Evolutionary conservation across 2,888 invertebrate genomes (phyloP).

Genomic region (Elysia crispata): DNA sequence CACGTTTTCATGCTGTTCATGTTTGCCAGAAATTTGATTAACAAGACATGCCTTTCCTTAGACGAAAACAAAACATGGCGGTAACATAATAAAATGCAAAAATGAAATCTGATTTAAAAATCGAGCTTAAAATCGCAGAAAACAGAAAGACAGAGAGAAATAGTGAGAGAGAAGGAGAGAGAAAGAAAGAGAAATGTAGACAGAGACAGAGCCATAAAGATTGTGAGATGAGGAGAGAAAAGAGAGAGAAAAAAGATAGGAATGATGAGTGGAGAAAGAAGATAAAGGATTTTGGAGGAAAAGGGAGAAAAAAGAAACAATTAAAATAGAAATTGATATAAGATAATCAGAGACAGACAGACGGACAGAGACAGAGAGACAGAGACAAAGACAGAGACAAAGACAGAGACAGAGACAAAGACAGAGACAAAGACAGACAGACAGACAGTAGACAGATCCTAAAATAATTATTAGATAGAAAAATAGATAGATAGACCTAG

Average conservation of each 20-base stretch:
- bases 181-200: no score
- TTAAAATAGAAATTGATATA: background rate
- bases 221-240: background rate
- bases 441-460: slow-evolving; percentile 22
- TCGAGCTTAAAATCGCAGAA: background rate
- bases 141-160: no score
- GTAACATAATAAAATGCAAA: no score
- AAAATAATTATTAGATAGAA: no score
- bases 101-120: no score
- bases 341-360: background rate
- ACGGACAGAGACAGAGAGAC: background rate
- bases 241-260: background rate
- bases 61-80: no score
- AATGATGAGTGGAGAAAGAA: background rate
- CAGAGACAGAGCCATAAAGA: no score
- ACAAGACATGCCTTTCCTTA: no score
- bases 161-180: no score
- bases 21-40: no score
- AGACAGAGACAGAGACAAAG: background rate
- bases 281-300: background rate
- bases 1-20: no score
- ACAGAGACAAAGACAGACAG: background rate
- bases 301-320: background rate
- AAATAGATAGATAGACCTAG: no score
- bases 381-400: background rate